Evolutionary conservation across 2,888 invertebrate species (phyloP).

Genomic region (Maniola hyperantus): DNA sequence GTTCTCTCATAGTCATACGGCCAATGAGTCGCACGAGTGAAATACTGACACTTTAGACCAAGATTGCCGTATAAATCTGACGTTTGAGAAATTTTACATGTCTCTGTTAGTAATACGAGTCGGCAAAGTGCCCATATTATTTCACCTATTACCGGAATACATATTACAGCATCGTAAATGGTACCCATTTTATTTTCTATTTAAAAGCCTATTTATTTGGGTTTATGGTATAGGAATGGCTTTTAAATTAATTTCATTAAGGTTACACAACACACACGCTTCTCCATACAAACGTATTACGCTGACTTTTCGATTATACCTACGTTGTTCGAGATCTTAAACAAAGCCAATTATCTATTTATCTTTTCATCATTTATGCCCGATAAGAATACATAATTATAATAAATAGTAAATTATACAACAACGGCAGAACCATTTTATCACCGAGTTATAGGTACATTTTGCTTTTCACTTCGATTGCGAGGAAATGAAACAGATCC

Average conservation of each 20-base stretch:
- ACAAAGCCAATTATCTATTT: too few relatives aligned
- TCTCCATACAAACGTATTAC: too few relatives aligned
- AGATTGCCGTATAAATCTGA: conserved; percentile 72
- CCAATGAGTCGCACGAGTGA: conserved; percentile 57
- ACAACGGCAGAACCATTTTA: too few relatives aligned
- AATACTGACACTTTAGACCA: conserved; percentile 59
- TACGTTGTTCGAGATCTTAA: too few relatives aligned
- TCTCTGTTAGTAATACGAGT: conserved; percentile 72
- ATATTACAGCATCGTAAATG: conserved; percentile 68
- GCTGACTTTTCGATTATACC: too few relatives aligned
- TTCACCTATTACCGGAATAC: conserved; percentile 62
- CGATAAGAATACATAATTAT: too few relatives aligned
- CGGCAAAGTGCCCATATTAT: conserved; percentile 63
- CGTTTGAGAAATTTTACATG: conserved; percentile 77
- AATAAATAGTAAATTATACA: too few relatives aligned
- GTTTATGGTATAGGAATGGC: conserved; percentile 14
- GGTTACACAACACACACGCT: too few relatives aligned
- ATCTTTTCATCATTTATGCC: too few relatives aligned
- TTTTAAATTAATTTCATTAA: not conserved
- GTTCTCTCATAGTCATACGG: conserved; percentile 52
- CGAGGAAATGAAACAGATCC: too few relatives aligned
- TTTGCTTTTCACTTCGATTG: too few relatives aligned
- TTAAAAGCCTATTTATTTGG: conserved; percentile 20
- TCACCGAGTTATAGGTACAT: too few relatives aligned
- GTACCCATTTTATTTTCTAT: conserved; percentile 37